A percentile compares a stretch with the other conserved stretches of the same genome.
phyloP scores from a whole-genome alignment of 2,797 vertebrate genomes.

The Moxostoma hubbsi region DNA sequence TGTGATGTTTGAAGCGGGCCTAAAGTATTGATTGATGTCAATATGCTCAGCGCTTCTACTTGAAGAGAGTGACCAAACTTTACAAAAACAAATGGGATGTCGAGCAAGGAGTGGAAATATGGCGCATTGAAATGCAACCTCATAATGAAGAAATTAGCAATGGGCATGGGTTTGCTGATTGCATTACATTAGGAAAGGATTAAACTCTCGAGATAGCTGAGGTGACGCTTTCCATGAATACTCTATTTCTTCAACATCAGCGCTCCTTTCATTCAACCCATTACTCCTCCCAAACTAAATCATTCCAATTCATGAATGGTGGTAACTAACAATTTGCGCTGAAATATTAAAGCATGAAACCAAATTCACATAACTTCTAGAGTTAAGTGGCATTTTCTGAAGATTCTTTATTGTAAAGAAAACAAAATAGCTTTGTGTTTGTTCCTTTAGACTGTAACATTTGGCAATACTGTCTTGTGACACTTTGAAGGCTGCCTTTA shows the following conservation, averaged over 20 bases:
- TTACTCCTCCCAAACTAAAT: background rate
- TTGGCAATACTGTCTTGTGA: background rate
- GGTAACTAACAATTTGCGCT: too few species aligned
- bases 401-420: background rate
- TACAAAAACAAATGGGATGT: slow-evolving; percentile 30
- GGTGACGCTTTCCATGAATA: slow-evolving; percentile 28
- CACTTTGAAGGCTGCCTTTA: background rate
- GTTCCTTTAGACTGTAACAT: background rate
- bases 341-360: too few species aligned
- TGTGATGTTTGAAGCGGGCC: slow-evolving; percentile 19
- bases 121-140: slow-evolving; percentile 19
- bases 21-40: slow-evolving; percentile 23
- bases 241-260: slow-evolving; percentile 10
- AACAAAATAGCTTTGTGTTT: background rate
- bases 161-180: slow-evolving; percentile 33
- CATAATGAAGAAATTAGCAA: slow-evolving; percentile 32
- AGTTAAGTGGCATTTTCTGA: background rate
- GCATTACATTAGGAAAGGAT: slow-evolving; percentile 13
- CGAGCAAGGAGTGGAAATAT: background rate
- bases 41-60: background rate
- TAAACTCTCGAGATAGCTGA: slow-evolving; percentile 34
- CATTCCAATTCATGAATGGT: too few species aligned
- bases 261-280: background rate
- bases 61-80: slow-evolving; percentile 5
- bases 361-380: background rate